Evolutionary conservation across 2,113 vertebrate species (phyloP).

Genomic region (Paramisgurnus dabryanus): DNA sequence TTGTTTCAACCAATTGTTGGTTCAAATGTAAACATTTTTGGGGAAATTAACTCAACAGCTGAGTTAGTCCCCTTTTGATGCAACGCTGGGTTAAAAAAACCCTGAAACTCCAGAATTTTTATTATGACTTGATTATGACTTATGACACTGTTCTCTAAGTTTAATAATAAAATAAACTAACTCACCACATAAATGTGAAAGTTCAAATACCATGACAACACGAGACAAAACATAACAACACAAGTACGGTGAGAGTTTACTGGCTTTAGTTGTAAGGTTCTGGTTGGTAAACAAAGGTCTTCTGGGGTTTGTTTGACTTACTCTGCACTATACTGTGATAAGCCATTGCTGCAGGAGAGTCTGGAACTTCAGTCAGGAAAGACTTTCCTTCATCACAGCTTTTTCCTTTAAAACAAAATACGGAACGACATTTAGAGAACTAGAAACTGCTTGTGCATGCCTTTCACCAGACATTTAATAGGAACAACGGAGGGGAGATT

Average conservation of each 20-base stretch:
- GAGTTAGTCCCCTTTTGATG: too few species aligned
- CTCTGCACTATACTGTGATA: slow-evolving; percentile 86
- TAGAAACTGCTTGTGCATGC: slow-evolving; percentile 14
- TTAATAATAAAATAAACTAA: too few species aligned
- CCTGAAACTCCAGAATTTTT: too few species aligned
- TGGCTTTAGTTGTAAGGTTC: not conserved
- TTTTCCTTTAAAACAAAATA: slow-evolving; percentile 69
- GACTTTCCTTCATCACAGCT: slow-evolving; percentile 91
- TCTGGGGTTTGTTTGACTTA: slow-evolving; percentile 68
- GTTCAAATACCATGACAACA: not conserved
- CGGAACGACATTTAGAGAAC: slow-evolving; percentile 17
- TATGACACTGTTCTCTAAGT: too few species aligned
- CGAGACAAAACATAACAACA: not conserved
- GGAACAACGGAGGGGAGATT: slow-evolving; percentile 7
- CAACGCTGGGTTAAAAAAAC: too few species aligned
- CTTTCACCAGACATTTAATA: slow-evolving; percentile 8
- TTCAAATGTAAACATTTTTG: too few species aligned
- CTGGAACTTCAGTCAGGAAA: slow-evolving; percentile 80
- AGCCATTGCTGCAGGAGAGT: slow-evolving; percentile 81
- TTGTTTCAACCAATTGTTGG: too few species aligned
- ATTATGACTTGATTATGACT: too few species aligned
- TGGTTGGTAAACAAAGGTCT: not conserved
- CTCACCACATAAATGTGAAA: too few species aligned
- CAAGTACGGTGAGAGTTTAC: not conserved
- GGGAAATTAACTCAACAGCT: too few species aligned